phyloP scores from a whole-genome alignment of 2,888 invertebrate genomes.

The Mythimna impura region DNA sequence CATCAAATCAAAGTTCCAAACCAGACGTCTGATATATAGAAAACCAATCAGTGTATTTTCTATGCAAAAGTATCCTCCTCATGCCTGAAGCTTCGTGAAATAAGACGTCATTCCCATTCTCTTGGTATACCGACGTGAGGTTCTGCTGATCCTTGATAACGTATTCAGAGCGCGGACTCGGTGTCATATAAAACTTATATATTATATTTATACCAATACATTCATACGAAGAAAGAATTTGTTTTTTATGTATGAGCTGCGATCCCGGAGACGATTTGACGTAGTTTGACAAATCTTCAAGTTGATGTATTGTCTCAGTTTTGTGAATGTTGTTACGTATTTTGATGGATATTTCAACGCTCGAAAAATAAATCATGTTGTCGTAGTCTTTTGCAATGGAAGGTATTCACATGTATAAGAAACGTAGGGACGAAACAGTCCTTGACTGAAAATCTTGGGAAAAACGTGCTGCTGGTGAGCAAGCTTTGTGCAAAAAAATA shows the following conservation, averaged over 20 bases:
- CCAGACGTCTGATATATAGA: slow-evolving; percentile 35
- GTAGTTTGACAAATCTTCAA: slow-evolving; percentile 54
- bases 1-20: slow-evolving; percentile 16
- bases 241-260: slow-evolving; percentile 55
- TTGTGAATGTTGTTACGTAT: slow-evolving; percentile 21
- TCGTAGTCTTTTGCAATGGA: background rate
- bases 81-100: slow-evolving; percentile 48
- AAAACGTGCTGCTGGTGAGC: background rate
- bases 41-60: slow-evolving; percentile 62
- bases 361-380: slow-evolving; percentile 18
- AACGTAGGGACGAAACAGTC: background rate
- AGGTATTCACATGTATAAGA: background rate
- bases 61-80: slow-evolving; percentile 47
- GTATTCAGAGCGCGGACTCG: slow-evolving; percentile 53
- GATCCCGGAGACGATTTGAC: slow-evolving; percentile 45
- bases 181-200: slow-evolving; percentile 57
- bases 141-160: slow-evolving; percentile 57
- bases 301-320: slow-evolving; percentile 49
- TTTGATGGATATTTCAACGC: slow-evolving; percentile 27
- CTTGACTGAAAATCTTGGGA: background rate
- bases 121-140: slow-evolving; percentile 48
- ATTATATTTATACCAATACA: slow-evolving; percentile 59
- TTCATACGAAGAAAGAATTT: slow-evolving; percentile 53
- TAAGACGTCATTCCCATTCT: slow-evolving; percentile 59
- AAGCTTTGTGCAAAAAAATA: background rate